A percentile compares a stretch with the other conserved stretches of the same genome.
These are phyloP conservation scores for Monochamus alternatus DNA, from an alignment of 2,888 invertebrate species.

Conservation along the genomic window DNA sequence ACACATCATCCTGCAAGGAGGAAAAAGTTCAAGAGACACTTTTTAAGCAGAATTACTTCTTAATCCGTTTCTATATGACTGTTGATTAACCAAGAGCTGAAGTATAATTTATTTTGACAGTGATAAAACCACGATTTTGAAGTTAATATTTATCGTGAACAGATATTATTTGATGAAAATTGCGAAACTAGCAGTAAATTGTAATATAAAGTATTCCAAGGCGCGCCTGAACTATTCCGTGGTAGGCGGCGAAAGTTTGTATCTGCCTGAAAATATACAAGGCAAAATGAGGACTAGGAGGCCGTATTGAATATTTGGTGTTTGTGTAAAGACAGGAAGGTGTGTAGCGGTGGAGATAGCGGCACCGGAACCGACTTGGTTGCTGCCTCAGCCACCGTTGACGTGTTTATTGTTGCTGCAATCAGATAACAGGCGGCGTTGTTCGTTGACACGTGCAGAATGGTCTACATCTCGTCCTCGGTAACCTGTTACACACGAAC, in stretches of 20 bases:
- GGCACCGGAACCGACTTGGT: conserved; percentile 44
- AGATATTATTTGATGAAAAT: too few species aligned
- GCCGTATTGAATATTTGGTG: conserved; percentile 48
- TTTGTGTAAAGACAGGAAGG: conserved; percentile 57
- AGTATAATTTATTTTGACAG: too few species aligned
- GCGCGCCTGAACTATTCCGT: conserved; percentile 21
- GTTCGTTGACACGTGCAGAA: conserved; percentile 60
- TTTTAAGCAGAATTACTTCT: too few species aligned
- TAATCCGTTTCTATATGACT: too few species aligned
- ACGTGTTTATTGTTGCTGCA: conserved; percentile 57
- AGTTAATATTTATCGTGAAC: neutral
- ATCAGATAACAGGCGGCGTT: conserved; percentile 56
- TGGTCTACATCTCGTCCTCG: conserved; percentile 55
- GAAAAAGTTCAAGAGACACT: too few species aligned
- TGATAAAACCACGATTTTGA: too few species aligned
- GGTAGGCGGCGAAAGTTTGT: conserved; percentile 13
- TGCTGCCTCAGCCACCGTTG: conserved; percentile 46
- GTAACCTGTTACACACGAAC: conserved; percentile 56
- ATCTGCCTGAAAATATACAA: conserved; percentile 21
- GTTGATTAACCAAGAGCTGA: too few species aligned
- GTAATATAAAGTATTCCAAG: neutral
- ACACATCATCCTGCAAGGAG: too few species aligned
- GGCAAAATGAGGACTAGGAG: conserved; percentile 29
- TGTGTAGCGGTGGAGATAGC: conserved; percentile 55
- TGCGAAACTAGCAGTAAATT: neutral